Base-by-base conservation (phyloP, 2,113 vertebrate genomes). In the Grallaria varia region DNA sequence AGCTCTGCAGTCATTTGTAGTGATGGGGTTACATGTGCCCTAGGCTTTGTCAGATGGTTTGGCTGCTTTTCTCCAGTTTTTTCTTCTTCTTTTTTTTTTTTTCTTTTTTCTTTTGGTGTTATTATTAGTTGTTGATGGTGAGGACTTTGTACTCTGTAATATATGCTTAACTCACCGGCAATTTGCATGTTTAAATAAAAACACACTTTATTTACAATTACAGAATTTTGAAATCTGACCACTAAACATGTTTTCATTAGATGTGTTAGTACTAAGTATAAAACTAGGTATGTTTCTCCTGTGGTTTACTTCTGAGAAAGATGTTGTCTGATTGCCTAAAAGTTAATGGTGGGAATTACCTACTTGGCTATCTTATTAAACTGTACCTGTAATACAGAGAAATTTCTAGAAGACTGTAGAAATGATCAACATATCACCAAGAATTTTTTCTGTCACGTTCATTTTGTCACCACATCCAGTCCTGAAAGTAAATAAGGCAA, bases 41-140 rank as follows among this genome's bases (percentile, higher is more conserved):
- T 93, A 92, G 96, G 95, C 95, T 97, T 96, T 96, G 93, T 97
- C 96, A 97, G 94, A 97, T 96, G 95, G 95, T 84, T 97, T 96
- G 96, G 95, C 95, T 97, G 92, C 80, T 89, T 95, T 95, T 94
- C 78, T 95, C 53, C 39, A 85, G 39, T 0, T 71, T 62, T 81
- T 6, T 71, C 75, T 62, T 28, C 53, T 15, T 53, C 74, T 69
- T 71, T 50, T 8, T 9, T 80, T 6, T 71, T 44, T 71, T 44
- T 50, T 35, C 74, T 60, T 28, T 56, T 12, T 58, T 85, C 74
- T 79, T 50, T 9, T 8, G 28, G 62, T 73, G 11, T 63, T 87
- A 31, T 90, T 88, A 92, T 81, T 90, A 83, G 77, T 88, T 74
- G 84, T 85, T 95, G 84, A 44, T 87, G 80, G 86, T 91, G 68